A percentile compares a stretch with the other conserved stretches of the same genome.
phyloP scores from a whole-genome alignment of 2,888 invertebrate genomes.

The Leptura quadrifasciata region DNA sequence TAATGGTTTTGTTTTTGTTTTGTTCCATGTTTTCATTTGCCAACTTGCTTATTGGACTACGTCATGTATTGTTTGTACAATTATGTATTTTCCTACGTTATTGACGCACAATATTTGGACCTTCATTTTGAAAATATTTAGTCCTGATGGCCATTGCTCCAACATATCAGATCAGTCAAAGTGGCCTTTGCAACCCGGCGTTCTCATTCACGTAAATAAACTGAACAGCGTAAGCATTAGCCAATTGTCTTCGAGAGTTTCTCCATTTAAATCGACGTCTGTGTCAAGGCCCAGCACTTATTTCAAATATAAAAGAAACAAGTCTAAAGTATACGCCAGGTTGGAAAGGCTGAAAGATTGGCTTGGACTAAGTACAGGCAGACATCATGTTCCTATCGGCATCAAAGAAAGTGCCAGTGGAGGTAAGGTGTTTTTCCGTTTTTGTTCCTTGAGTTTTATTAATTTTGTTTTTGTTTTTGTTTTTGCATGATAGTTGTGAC shows the following conservation, averaged over 20 bases:
- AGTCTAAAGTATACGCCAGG: conserved; percentile 70
- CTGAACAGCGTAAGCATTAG: conserved; percentile 80
- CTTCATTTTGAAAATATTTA: conserved; percentile 53
- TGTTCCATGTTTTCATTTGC: conserved; percentile 63
- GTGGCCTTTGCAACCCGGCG: conserved; percentile 93
- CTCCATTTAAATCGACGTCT: conserved; percentile 65
- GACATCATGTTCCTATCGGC: conserved; percentile 72
- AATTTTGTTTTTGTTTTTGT: conserved; percentile 57
- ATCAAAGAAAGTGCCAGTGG: conserved; percentile 74
- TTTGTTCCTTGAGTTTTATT: conserved; percentile 58
- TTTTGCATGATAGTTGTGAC: conserved; percentile 82
- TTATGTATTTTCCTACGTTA: conserved; percentile 51
- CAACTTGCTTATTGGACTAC: conserved; percentile 56
- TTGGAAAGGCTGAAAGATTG: conserved; percentile 69
- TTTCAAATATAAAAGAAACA: conserved; percentile 67
- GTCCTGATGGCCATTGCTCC: conserved; percentile 75
- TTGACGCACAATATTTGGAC: conserved; percentile 53
- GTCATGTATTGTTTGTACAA: conserved; percentile 47
- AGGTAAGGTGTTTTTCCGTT: conserved; percentile 68
- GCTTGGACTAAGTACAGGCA: conserved; percentile 66
- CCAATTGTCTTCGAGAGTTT: conserved; percentile 64
- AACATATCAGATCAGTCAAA: conserved; percentile 75
- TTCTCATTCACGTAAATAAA: conserved; percentile 90
- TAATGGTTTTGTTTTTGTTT: conserved; percentile 57
- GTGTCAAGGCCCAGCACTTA: conserved; percentile 56